Evolutionary conservation across 2,888 invertebrate species (phyloP).

Genomic region (Isotomurus palustris): DNA sequence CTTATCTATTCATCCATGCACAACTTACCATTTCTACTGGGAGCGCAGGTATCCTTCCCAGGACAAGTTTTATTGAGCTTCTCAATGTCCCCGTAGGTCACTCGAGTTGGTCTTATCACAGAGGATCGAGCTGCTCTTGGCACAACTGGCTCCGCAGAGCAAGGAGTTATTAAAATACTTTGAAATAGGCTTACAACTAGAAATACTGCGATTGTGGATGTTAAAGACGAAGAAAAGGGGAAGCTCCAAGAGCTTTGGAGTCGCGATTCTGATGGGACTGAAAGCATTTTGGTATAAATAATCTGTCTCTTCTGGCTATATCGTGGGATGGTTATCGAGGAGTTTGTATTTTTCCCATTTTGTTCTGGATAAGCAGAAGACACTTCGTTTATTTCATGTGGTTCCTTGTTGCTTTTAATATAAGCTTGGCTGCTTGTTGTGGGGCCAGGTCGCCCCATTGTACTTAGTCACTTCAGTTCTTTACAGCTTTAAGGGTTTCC

Average conservation of each 20-base stretch:
- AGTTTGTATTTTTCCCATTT: too few species aligned
- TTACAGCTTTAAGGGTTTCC: too few species aligned
- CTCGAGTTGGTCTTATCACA: conserved; percentile 38
- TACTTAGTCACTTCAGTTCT: too few species aligned
- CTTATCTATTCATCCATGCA: not conserved
- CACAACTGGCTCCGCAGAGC: conserved; percentile 34
- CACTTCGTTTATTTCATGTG: too few species aligned
- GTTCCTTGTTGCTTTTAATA: too few species aligned
- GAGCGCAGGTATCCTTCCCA: conserved; percentile 45
- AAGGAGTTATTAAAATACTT: conserved; percentile 22
- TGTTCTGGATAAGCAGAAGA: too few species aligned
- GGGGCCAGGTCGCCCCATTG: conserved; percentile 9
- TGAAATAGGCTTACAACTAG: conserved; percentile 15
- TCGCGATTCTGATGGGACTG: not conserved
- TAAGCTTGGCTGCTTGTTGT: too few species aligned
- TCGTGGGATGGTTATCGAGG: too few species aligned
- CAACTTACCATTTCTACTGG: conserved; percentile 37
- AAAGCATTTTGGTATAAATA: too few species aligned
- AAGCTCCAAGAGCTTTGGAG: not conserved
- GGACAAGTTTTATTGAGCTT: conserved; percentile 44
- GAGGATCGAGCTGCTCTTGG: conserved; percentile 38
- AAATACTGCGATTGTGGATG: conserved; percentile 5
- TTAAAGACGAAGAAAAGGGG: not conserved
- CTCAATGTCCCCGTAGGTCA: conserved; percentile 46
- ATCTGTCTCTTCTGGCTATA: too few species aligned